Evolutionary conservation across 2,888 invertebrate genomes (phyloP), one percentile per base, ranked within the genome.

Genomic region (Dryococelus australis): DNA sequence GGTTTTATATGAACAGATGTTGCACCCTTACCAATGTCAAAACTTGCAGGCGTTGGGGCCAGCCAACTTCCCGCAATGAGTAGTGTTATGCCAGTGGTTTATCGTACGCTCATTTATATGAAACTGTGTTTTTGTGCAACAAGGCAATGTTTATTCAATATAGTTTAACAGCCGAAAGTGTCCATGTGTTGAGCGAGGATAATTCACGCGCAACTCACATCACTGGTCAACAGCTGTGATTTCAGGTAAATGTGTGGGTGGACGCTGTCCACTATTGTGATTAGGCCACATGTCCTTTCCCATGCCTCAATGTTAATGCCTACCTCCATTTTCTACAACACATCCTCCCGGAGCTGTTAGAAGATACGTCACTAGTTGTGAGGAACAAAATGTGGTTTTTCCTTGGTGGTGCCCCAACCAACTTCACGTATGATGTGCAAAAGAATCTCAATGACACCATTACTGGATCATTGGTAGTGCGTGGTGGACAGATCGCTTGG

Each of bases 1-100:
- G 47, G 85, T 83, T 80, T n/a, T 86, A 24, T 5, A 86, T 3
- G 86, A 86, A 84, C 9, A 86, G 43, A 20, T 26, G 35, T 43
- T 86, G 12, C n/a, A 85, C 13, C 24, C 53, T 5, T 43, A n/a
- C 79, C 28, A 86, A 0, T 26, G 24, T 65, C 86, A 86, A 27
- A 78, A 6, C n/a, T 12, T 47, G 20, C 85, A 47, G 28, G 53
- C 47, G n/a, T 43, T 85, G 53, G n/a, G 12, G 43, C 47, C 43
- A 51, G 85, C 26, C n/a, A n/a, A 85, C 47, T 85, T 85, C 47
- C 12, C n/a, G 24, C 20, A 20, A 35, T 5, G n/a, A 53, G 43
- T 53, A 5, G 27, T 43, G 9, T 43, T 85, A 12, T 85, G 85
- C 43, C 20, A 12, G 12, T 83, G 84, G 43, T 84, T 35, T n/a